Conservation (phyloP, 2,888 invertebrate species). For the Notocelia uddmanniana region DNA sequence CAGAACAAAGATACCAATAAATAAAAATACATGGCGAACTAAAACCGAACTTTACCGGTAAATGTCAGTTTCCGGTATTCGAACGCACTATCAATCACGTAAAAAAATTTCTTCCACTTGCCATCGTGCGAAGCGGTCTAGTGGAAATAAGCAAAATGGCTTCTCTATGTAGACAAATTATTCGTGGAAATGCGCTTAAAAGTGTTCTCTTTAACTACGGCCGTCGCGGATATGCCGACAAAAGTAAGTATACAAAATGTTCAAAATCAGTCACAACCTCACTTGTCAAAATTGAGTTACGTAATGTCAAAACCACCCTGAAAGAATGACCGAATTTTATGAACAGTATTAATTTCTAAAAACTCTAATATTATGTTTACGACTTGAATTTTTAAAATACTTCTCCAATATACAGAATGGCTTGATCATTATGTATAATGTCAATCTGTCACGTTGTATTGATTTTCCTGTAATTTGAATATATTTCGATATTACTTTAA, state of each 20-base stretch:
- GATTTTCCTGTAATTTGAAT: constrained; percentile 38
- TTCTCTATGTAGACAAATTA: constrained; percentile 90
- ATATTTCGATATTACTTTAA: background rate
- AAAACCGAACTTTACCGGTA: constrained; percentile 39
- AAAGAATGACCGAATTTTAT: constrained; percentile 24
- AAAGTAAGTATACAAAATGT: constrained; percentile 84
- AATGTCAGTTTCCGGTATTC: constrained; percentile 51
- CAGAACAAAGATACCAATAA: background rate
- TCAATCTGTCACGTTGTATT: constrained; percentile 41
- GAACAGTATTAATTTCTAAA: constrained; percentile 9
- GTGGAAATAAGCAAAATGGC: constrained; percentile 88
- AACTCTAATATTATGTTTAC: background rate
- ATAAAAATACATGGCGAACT: background rate
- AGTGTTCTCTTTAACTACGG: constrained; percentile 87
- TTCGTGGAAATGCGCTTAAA: constrained; percentile 87
- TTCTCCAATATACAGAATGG: background rate
- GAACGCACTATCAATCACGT: constrained; percentile 51
- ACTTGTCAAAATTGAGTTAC: constrained; percentile 79
- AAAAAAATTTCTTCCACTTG: constrained; percentile 68
- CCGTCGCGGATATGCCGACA: constrained; percentile 86
- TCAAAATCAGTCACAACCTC: constrained; percentile 54
- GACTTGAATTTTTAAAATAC: background rate
- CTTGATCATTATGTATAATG: constrained; percentile 23
- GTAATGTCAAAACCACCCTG: constrained; percentile 77
- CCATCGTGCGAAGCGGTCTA: constrained; percentile 81